Base-by-base conservation (phyloP, 2,797 vertebrate genomes). In the Peromyscus nudipes region DNA sequence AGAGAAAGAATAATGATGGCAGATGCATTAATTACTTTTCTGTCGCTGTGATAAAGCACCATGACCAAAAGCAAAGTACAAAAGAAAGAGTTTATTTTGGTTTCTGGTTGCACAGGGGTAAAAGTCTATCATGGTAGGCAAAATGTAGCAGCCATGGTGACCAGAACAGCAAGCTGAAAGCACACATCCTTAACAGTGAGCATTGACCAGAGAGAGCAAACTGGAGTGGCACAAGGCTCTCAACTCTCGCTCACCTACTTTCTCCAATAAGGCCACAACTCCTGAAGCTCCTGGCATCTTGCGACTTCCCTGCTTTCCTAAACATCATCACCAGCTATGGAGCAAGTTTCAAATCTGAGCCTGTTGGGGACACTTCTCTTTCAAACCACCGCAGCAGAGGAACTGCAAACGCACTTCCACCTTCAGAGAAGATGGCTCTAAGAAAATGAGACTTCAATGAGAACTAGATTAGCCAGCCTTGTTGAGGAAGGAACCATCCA, bases 401-500 rank as follows among this genome's bases (percentile, higher is more conserved):
- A 95, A 76, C 67, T 46, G 60, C 21, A 80, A 29, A 64, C 43
- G 69, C 62, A 60, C 9, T 11, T 95, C 52, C 7, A 55, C 93
- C 71, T 90, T 80, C 76, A 93, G n/a, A 92, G 80, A 89, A 87
- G 49, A 71, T 25, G 7, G 37, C 46, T 69, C 69, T 83, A 67
- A 85, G 73, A 31, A 94, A 79, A 73, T 31, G 34, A 12, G 16
- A 25, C 76, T 80, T 65, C 65, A 93, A 2, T 80, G 69, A 85
- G 49, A 93, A 84, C 11, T 52, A 73, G 91, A 37, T n/a, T n/a
- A 73, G 43, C 31, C 52, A 49, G 52, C 43, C 62, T 79, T 40
- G 23, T 60, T 57, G 46, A 46, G 6, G 31, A 84, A 75, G 14
- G 29, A 9, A 11, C 13, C 0, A 27, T n/a, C 29, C 9, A 40